Base-by-base conservation (phyloP, 2,888 invertebrate species). In the Andrena praecox region DNA sequence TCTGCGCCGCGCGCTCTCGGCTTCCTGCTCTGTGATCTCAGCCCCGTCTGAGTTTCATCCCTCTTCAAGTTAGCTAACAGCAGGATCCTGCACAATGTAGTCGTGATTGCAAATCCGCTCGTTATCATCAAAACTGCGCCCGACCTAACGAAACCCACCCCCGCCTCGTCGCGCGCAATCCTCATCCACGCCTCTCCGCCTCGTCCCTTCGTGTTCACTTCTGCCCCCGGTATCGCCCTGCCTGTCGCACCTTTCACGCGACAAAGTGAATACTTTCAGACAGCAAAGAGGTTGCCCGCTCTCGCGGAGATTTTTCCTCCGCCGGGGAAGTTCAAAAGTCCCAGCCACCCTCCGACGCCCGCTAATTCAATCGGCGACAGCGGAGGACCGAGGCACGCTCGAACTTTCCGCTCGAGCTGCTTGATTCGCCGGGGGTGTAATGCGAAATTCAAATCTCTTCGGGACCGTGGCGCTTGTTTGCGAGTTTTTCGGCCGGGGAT, bases 91-190 rank as follows among this genome's bases (percentile, higher is more conserved):
- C 88, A 92, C 92, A 92, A 92, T 92, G 91, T 91, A 91, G 91
- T 88, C 92, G 92, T 92, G 92, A 92, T 92, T 92, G 92, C 91
- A 92, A 92, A 92, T 92, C 92, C 92, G 92, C 92, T 92, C 92
- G 92, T 92, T 92, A 92, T 92, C 91, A 87, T 90, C 90, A 91
- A 91, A 92, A 91, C 91, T 91, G 88, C 84, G 88, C 87, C 84
- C 87, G 75, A 84, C 87, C 87, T 85, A 87, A 89, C 90, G 86
- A 89, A 89, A 89, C 84, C 85, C 87, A 83, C 72, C 80, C 84
- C 74, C 20, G 20, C 20, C 69, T 67, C 48, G 56, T 63, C 77
- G 76, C 81, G 73, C 71, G 59, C 70, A 35, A 68, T 27, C 54
- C 74, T 52, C 50, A 63, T n/a, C 66, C 12, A 20, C 16, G 48